phyloP scores from a whole-genome alignment of 1,140 invertebrate genomes.

The Euwallacea similis region DNA sequence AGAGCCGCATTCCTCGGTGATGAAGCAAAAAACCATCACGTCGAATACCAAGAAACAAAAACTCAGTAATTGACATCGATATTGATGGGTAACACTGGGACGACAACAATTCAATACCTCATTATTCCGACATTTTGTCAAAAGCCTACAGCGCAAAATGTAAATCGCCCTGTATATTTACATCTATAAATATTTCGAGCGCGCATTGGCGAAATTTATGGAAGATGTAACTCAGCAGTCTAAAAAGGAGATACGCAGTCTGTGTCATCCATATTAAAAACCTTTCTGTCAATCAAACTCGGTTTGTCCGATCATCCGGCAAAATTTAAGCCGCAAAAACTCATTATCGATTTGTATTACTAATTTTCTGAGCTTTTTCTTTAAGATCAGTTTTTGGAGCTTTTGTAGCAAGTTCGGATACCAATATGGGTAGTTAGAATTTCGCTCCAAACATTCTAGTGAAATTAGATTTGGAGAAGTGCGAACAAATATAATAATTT shows the following conservation, averaged over 20 bases:
- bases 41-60: constrained; percentile 28
- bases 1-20: constrained; percentile 8
- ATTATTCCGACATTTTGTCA: constrained; percentile 39
- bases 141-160: constrained; percentile 35
- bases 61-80: constrained; percentile 36
- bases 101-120: constrained; percentile 39
- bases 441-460: too few species aligned
- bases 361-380: constrained; percentile 38
- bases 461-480: too few species aligned
- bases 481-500: too few species aligned
- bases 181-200: constrained; percentile 44
- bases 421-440: too few species aligned
- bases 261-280: constrained; percentile 42
- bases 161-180: constrained; percentile 35
- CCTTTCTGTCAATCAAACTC: constrained; percentile 40
- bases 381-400: too few species aligned
- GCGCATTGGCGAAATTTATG: constrained; percentile 42
- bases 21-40: constrained; percentile 7
- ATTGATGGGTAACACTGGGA: constrained; percentile 37
- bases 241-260: constrained; percentile 40
- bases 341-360: constrained; percentile 42
- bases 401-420: too few species aligned
- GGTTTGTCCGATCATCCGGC: constrained; percentile 37
- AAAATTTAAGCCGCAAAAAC: constrained; percentile 42
- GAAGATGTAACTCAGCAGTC: constrained; percentile 38